Evolutionary conservation across 2,888 invertebrate species (phyloP).

Genomic region (Scelioninae gen. 1): DNA sequence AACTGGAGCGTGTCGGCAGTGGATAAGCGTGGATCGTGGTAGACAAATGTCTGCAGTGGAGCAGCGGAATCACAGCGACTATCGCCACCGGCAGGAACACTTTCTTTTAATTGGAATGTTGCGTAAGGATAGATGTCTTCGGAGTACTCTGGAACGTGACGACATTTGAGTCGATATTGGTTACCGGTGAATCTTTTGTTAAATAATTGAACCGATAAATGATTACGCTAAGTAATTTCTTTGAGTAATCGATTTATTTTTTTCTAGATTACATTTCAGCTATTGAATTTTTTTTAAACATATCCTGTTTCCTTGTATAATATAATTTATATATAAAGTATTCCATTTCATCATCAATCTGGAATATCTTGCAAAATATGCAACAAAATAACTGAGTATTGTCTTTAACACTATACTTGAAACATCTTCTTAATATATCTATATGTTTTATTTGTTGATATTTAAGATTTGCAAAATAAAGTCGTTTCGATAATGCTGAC

Average conservation of each 20-base stretch:
- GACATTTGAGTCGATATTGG: constrained; percentile 31
- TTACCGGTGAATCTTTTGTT: neutral
- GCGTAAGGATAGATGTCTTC: constrained; percentile 97
- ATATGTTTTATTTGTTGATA: no score
- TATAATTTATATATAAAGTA: no score
- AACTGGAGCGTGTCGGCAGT: constrained; percentile 91
- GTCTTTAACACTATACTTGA: no score
- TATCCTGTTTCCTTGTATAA: no score
- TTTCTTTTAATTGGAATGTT: constrained; percentile 91
- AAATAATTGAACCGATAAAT: constrained; percentile 8
- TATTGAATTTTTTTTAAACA: neutral
- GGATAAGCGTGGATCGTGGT: constrained; percentile 93
- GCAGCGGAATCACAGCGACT: constrained; percentile 91
- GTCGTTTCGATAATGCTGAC: no score
- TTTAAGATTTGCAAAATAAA: no score
- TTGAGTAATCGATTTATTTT: neutral
- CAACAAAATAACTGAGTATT: no score
- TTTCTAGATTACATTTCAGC: neutral
- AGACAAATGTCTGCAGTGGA: constrained; percentile 89
- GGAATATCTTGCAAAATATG: no score
- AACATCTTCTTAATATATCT: no score
- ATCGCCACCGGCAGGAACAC: constrained; percentile 94
- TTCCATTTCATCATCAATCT: no score
- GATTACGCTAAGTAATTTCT: neutral
- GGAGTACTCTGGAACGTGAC: constrained; percentile 90